A percentile compares a stretch with the other conserved stretches of the same genome.
Evolutionary conservation across 2,888 invertebrate genomes (phyloP).

Genomic region (Epinotia nisella): DNA sequence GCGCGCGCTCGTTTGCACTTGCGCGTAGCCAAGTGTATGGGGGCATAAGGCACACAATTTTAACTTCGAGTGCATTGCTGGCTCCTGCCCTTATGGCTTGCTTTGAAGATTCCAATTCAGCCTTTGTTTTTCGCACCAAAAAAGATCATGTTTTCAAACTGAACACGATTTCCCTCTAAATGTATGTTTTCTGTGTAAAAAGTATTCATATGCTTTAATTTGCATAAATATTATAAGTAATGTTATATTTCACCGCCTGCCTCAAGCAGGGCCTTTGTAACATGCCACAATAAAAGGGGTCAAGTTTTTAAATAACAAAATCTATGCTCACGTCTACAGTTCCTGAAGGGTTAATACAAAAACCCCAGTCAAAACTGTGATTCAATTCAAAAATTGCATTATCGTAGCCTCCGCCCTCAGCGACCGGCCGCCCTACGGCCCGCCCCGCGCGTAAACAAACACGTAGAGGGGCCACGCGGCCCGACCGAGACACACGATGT

Average conservation of each 20-base stretch:
- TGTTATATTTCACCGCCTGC: not conserved
- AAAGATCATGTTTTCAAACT: too few relatives aligned
- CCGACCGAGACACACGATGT: slow-evolving; percentile 62
- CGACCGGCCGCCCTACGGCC: slow-evolving; percentile 73
- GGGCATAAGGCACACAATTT: too few relatives aligned
- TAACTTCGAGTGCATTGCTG: too few relatives aligned
- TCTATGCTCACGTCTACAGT: not conserved
- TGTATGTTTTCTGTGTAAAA: too few relatives aligned
- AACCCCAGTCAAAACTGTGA: slow-evolving; percentile 27
- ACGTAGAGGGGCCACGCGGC: slow-evolving; percentile 49
- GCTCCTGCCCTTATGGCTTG: too few relatives aligned
- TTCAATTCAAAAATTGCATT: slow-evolving; percentile 51
- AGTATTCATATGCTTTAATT: not conserved
- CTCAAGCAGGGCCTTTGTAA: not conserved
- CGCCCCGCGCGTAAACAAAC: slow-evolving; percentile 77
- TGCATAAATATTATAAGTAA: not conserved
- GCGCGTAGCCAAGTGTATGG: too few relatives aligned
- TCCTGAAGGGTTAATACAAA: slow-evolving; percentile 16
- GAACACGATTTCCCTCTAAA: too few relatives aligned
- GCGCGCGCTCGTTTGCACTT: too few relatives aligned
- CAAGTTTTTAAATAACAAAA: slow-evolving; percentile 20
- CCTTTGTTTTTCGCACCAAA: too few relatives aligned
- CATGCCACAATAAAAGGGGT: slow-evolving; percentile 15
- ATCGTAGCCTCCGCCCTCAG: slow-evolving; percentile 65
- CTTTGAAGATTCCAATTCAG: too few relatives aligned